phyloP scores from a whole-genome alignment of 1,140 invertebrate genomes.

The Proctacanthus coquilletti region DNA sequence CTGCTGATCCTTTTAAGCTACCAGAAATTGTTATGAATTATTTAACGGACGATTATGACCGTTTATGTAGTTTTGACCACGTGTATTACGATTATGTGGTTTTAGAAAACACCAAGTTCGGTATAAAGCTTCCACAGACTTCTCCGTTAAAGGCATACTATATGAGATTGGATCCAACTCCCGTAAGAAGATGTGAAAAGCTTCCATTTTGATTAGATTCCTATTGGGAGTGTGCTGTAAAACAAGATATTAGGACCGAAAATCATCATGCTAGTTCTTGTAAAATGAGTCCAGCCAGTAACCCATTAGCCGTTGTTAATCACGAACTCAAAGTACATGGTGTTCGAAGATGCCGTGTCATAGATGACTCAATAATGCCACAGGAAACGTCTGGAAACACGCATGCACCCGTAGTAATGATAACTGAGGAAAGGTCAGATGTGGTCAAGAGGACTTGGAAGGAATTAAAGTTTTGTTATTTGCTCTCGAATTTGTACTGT shows the following conservation, averaged over 20 bases:
- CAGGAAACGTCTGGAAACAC: conserved; percentile 45
- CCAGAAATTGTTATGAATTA: conserved; percentile 77
- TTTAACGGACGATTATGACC: conserved; percentile 54
- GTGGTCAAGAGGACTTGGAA: conserved; percentile 48
- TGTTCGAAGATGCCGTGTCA: conserved; percentile 37
- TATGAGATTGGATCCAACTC: conserved; percentile 51
- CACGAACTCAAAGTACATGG: conserved; percentile 37
- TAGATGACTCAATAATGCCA: conserved; percentile 48
- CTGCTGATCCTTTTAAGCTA: conserved; percentile 57
- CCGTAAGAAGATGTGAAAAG: conserved; percentile 53
- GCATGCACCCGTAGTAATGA: conserved; percentile 46
- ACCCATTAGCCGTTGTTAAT: conserved; percentile 41
- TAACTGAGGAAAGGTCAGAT: conserved; percentile 45
- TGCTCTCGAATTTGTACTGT: too few species aligned
- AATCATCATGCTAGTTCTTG: conserved; percentile 68
- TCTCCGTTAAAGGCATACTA: conserved; percentile 51
- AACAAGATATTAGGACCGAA: conserved; percentile 58
- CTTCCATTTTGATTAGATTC: conserved; percentile 55
- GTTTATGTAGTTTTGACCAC: too few species aligned
- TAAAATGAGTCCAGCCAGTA: conserved; percentile 41
- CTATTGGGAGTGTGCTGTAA: conserved; percentile 66
- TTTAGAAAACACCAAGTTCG: conserved; percentile 59
- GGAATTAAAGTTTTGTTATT: too few species aligned
- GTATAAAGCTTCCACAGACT: conserved; percentile 47
- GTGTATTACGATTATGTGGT: conserved; percentile 54